Percentiles rank a stretch among this genome's conserved stretches.
Evolutionary conservation across 2,888 invertebrate genomes (phyloP).

Genomic region (Drosophila pseudotalamancana): DNA sequence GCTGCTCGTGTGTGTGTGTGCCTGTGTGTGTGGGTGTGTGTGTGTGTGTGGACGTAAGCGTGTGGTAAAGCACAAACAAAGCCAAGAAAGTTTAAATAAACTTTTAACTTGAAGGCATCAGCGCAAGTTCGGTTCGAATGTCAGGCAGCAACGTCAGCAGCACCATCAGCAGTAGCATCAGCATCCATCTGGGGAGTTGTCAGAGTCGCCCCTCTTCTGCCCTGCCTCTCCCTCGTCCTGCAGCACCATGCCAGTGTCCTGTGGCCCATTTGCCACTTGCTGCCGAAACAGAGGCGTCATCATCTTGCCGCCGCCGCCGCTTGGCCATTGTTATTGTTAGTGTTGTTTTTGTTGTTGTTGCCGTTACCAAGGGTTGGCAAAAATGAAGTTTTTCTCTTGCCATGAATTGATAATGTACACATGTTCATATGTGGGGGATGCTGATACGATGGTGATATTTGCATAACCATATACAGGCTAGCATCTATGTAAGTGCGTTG

Average conservation of each 20-base stretch:
- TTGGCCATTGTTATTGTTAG: slow-evolving; percentile 40
- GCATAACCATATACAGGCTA: slow-evolving; percentile 61
- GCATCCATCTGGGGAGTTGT: slow-evolving; percentile 74
- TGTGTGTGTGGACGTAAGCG: not conserved
- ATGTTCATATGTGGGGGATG: slow-evolving; percentile 63
- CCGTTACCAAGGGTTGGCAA: slow-evolving; percentile 51
- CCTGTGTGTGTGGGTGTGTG: slow-evolving; percentile 7
- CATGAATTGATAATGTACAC: slow-evolving; percentile 79
- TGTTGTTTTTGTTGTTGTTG: slow-evolving; percentile 43
- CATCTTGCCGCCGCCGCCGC: slow-evolving; percentile 38
- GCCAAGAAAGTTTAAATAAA: slow-evolving; percentile 72
- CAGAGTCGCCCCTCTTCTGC: slow-evolving; percentile 53
- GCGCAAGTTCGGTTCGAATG: slow-evolving; percentile 69
- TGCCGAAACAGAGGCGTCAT: slow-evolving; percentile 74
- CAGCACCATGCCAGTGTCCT: slow-evolving; percentile 50
- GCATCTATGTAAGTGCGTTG: slow-evolving; percentile 4
- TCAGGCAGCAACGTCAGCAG: slow-evolving; percentile 15
- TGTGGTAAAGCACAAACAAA: slow-evolving; percentile 39
- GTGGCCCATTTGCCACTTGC: slow-evolving; percentile 74
- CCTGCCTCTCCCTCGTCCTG: slow-evolving; percentile 22
- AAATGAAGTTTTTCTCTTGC: slow-evolving; percentile 78
- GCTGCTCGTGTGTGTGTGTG: not conserved
- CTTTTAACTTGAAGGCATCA: slow-evolving; percentile 75
- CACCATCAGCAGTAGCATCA: slow-evolving; percentile 16
- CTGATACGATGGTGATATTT: slow-evolving; percentile 65